A percentile compares a stretch with the other conserved stretches of the same genome.
These are phyloP conservation scores for Bos javanicus DNA, from an alignment of 2,113 vertebrate genomes.

Conservation along the genomic window DNA sequence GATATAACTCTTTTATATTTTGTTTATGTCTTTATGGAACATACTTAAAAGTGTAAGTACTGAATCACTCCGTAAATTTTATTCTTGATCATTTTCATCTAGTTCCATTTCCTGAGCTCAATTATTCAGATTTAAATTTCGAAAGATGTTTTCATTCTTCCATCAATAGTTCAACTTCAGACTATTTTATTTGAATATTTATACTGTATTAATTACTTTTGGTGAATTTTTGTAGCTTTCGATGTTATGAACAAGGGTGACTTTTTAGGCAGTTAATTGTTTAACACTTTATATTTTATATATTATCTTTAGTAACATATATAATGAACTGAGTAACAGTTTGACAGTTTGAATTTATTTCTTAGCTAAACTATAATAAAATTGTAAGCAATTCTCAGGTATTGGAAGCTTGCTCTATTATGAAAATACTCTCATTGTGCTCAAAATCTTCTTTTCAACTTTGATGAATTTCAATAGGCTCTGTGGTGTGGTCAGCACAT, in stretches of 20 bases:
- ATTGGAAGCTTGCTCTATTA: background rate
- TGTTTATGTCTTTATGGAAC: background rate
- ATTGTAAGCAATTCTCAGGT: background rate
- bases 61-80: background rate
- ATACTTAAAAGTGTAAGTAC: background rate
- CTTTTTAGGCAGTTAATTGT: background rate
- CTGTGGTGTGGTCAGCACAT: background rate
- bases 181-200: background rate
- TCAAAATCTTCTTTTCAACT: background rate
- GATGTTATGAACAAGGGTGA: background rate
- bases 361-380: background rate
- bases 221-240: background rate
- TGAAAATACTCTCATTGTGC: background rate
- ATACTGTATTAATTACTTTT: background rate
- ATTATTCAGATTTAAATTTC: background rate
- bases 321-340: background rate
- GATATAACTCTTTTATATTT: background rate
- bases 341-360: background rate
- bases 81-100: background rate
- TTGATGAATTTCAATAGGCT: background rate
- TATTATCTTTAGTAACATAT: background rate
- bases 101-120: background rate
- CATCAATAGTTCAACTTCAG: background rate
- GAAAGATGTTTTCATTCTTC: background rate
- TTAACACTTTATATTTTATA: background rate